These are phyloP conservation scores for Coturnix japonica DNA, from an alignment of 2,113 vertebrate genomes.

Conservation along the genomic window DNA sequence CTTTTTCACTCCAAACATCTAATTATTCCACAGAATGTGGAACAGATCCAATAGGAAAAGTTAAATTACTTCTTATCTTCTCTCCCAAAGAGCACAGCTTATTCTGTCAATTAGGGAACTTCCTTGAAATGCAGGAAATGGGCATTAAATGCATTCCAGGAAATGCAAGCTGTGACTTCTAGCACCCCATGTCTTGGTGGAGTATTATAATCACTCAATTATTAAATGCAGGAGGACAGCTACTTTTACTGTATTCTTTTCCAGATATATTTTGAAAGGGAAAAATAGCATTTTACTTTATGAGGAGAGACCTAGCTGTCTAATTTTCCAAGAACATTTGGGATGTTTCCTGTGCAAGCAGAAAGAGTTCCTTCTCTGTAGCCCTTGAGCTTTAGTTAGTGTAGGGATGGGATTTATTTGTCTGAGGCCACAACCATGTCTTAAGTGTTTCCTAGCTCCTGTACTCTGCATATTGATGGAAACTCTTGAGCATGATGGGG, in stretches of 20 bases:
- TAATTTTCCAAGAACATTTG: background rate
- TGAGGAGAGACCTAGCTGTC: background rate
- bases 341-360: background rate
- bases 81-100: background rate
- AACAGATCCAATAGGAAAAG: background rate
- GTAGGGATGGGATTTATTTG: background rate
- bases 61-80: background rate
- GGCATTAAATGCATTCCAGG: background rate
- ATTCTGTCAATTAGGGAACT: background rate
- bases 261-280: background rate
- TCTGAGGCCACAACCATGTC: background rate
- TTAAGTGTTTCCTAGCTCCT: background rate
- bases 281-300: background rate
- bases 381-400: background rate
- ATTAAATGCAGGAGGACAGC: background rate
- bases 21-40: background rate
- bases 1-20: background rate
- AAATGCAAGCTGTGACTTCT: background rate
- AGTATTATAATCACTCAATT: background rate
- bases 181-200: background rate
- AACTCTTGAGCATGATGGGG: rapidly evolving
- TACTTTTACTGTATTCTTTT: background rate
- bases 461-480: background rate
- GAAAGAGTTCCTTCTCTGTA: background rate
- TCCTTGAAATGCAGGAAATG: background rate